Conservation (phyloP, 2,888 invertebrate genomes). For the Nebria brevicollis region DNA sequence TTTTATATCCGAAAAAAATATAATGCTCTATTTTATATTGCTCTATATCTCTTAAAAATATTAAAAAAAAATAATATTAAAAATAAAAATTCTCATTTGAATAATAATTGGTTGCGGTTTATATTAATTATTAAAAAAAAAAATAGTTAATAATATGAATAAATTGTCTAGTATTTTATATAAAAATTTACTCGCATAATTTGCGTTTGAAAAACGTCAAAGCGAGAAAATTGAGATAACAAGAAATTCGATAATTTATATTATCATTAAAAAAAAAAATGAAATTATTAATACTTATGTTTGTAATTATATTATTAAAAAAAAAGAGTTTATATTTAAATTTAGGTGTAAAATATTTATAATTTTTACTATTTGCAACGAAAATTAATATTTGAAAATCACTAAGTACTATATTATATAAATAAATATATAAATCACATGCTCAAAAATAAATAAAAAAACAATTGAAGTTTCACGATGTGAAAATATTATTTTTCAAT, state of each 20-base stretch:
- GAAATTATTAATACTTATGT: not conserved
- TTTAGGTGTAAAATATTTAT: slow-evolving; percentile 33
- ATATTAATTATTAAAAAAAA: slow-evolving; percentile 47
- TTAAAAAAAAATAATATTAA: slow-evolving; percentile 11
- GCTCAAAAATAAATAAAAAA: slow-evolving; percentile 31
- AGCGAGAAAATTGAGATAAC: slow-evolving; percentile 6
- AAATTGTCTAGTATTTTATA: slow-evolving; percentile 47
- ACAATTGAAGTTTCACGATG: slow-evolving; percentile 42
- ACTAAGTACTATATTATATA: slow-evolving; percentile 37
- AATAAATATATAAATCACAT: slow-evolving; percentile 35
- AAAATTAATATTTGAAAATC: slow-evolving; percentile 36
- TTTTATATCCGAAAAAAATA: slow-evolving; percentile 42
- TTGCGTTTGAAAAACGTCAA: slow-evolving; percentile 27
- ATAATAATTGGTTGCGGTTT: slow-evolving; percentile 55
- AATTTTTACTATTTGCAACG: slow-evolving; percentile 40
- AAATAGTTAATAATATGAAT: slow-evolving; percentile 44
- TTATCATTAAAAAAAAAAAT: slow-evolving; percentile 6
- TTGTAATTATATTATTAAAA: slow-evolving; percentile 25
- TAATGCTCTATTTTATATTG: slow-evolving; percentile 47
- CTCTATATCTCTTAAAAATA: slow-evolving; percentile 41
- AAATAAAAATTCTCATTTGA: slow-evolving; percentile 38
- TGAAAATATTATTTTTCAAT: slow-evolving; percentile 4
- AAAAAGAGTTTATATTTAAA: slow-evolving; percentile 31
- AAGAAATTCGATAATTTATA: slow-evolving; percentile 9
- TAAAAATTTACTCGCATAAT: slow-evolving; percentile 36